Evolutionary conservation across 2,888 invertebrate genomes (phyloP).

Genomic region (Calliphora vomitoria): DNA sequence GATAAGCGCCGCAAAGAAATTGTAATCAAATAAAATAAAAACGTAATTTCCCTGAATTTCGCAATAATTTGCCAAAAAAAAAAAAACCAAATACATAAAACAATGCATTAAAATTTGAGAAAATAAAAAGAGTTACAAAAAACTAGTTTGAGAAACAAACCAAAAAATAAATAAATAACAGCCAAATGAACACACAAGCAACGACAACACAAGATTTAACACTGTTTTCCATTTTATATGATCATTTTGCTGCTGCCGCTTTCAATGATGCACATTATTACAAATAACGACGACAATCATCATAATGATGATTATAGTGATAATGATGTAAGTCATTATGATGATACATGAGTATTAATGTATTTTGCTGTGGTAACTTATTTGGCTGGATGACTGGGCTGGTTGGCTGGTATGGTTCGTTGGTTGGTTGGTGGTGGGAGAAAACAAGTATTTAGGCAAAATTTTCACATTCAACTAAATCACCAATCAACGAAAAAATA

Average conservation of each 20-base stretch:
- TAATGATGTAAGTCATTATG: constrained; percentile 49
- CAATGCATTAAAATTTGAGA: constrained; percentile 40
- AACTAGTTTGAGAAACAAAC: constrained; percentile 40
- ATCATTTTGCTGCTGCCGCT: constrained; percentile 41
- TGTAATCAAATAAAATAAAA: constrained; percentile 68
- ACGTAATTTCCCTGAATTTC: constrained; percentile 74
- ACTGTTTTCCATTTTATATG: constrained; percentile 64
- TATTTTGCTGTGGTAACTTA: constrained; percentile 10
- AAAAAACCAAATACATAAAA: constrained; percentile 47
- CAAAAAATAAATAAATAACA: constrained; percentile 2
- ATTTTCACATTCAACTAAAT: constrained; percentile 70
- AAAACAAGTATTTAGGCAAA: constrained; percentile 73
- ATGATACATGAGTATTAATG: constrained; percentile 31
- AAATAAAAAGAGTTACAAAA: constrained; percentile 34
- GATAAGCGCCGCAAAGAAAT: constrained; percentile 73
- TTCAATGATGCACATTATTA: constrained; percentile 9
- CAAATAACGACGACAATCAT: constrained; percentile 24
- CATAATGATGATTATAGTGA: constrained; percentile 27
- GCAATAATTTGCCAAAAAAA: constrained; percentile 73
- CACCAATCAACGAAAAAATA: constrained; percentile 51
- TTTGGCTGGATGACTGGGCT: constrained; percentile 16
- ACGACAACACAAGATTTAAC: constrained; percentile 62
- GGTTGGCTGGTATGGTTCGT: neutral
- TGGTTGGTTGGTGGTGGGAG: constrained; percentile 64
- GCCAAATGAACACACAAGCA: constrained; percentile 56